Percentiles rank a stretch among this genome's conserved stretches.
phyloP scores from a whole-genome alignment of 2,113 vertebrate species.

The Pithys albifrons region DNA sequence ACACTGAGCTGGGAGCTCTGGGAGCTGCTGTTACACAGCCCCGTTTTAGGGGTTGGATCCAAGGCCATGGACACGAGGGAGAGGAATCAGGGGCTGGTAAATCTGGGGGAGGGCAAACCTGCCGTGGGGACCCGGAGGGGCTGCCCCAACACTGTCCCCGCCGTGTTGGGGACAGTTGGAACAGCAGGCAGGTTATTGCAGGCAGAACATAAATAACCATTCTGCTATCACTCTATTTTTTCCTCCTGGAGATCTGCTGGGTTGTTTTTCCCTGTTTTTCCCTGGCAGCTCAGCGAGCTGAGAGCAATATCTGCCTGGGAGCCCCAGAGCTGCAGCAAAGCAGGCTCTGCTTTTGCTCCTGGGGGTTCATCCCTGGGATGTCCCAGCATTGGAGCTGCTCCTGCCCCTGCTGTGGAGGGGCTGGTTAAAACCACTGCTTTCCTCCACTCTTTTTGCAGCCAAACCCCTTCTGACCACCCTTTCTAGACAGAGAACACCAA shows the following conservation, averaged over 20 bases:
- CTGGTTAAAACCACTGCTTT: neutral
- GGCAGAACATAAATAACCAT: constrained; percentile 7
- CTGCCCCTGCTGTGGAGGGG: neutral
- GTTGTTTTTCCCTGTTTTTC: neutral
- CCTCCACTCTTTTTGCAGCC: neutral
- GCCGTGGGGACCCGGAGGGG: neutral
- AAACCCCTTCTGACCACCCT: neutral
- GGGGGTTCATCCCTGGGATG: neutral
- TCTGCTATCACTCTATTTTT: neutral
- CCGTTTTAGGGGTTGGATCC: neutral
- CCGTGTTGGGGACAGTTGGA: neutral
- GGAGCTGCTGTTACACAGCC: neutral
- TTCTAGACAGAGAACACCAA: neutral
- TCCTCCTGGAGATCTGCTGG: neutral
- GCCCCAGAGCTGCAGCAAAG: neutral
- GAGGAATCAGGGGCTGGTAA: neutral
- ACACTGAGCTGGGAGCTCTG: neutral
- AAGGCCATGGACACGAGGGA: neutral
- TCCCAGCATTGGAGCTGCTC: rapidly evolving
- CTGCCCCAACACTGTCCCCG: neutral
- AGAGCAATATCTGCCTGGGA: neutral
- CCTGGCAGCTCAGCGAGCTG: neutral
- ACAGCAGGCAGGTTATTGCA: constrained; percentile 1
- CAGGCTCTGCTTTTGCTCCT: neutral
- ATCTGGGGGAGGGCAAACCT: neutral